Evolutionary conservation across 2,797 vertebrate genomes (phyloP), one percentile per base, ranked within the genome.

Genomic region (Syngnathus acus): DNA sequence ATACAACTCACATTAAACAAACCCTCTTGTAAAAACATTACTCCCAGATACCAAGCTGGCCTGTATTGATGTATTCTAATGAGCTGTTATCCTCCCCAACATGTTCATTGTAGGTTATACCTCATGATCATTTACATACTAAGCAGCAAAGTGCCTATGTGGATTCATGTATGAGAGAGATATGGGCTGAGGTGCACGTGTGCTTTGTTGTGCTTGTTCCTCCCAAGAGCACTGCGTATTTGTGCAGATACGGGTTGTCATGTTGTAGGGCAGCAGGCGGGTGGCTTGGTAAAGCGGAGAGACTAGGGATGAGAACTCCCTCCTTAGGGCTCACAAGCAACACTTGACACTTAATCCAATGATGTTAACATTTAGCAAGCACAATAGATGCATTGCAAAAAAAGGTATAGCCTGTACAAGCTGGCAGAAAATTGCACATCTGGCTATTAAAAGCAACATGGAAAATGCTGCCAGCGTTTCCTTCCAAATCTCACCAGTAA

Each of bases 401-500:
- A 67, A 74, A 83, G 76, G 80, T 38, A 32, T 70, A 65, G 67
- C 62, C 73, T 77, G 82, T 88, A 75, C 72, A 62, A 77, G 69
- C 72, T 71, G 23, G 77, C 70, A 70, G 77, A 77, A 80, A 82
- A 84, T 81, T 83, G 82, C 76, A 75, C 77, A 80, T 84, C 74
- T 70, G 75, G 83, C 85, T 88, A 86, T 86, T 89, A 85, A 84
- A 86, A 87, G 72, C 64, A 62, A 77, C 75, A 65, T 67, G 72
- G 78, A 86, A 81, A 84, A 74, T 72, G 78, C 79, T 84, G 84
- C 75, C 77, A 84, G 81, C 76, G 81, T 82, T 87, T 81, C 81
- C 82, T 80, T 81, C 74, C 75, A 82, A 87, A 88, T 87, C 81
- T 85, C 75, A 66, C 57, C 72, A 68, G 76, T 86, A 89, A 87